Evolutionary conservation across 2,888 invertebrate species (phyloP).

Genomic region (Agriopis aurantiaria): DNA sequence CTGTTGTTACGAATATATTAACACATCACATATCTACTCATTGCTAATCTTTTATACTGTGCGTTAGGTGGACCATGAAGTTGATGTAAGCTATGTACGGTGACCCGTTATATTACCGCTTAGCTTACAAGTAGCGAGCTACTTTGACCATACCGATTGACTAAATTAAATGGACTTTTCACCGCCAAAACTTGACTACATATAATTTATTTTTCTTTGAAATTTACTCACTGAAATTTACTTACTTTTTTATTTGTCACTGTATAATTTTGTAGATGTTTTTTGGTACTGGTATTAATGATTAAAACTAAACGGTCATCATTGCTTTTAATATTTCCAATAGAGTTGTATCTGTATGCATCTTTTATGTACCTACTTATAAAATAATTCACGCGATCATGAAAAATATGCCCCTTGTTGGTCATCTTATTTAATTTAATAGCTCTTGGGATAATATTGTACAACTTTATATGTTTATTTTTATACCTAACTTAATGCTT

Average conservation of each 20-base stretch:
- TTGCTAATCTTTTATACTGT: conserved; percentile 78
- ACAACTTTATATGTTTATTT: conserved; percentile 77
- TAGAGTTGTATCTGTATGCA: not conserved
- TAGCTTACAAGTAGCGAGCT: conserved; percentile 27
- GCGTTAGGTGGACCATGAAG: conserved; percentile 78
- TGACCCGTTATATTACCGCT: conserved; percentile 14
- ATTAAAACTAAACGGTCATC: not conserved
- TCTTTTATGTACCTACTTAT: not conserved
- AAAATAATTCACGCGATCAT: not conserved
- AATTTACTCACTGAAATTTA: no score
- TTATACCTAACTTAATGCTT: conserved; percentile 66
- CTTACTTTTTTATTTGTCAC: no score
- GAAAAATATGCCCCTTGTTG: not conserved
- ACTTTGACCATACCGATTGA: conserved; percentile 15
- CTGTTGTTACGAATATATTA: conserved; percentile 41
- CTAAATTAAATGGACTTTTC: conserved; percentile 34
- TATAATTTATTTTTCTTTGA: not conserved
- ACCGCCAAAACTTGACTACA: conserved; percentile 41
- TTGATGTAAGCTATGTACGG: conserved; percentile 27
- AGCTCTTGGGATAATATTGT: conserved; percentile 65
- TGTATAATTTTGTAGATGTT: conserved; percentile 5
- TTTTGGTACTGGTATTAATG: conserved; percentile 1
- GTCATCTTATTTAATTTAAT: conserved; percentile 15
- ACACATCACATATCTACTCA: conserved; percentile 84
- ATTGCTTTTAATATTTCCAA: not conserved